A percentile compares a stretch with the other conserved stretches of the same genome.
Conservation (phyloP, 2,113 vertebrate genomes). For the Brachirus orientalis region DNA sequence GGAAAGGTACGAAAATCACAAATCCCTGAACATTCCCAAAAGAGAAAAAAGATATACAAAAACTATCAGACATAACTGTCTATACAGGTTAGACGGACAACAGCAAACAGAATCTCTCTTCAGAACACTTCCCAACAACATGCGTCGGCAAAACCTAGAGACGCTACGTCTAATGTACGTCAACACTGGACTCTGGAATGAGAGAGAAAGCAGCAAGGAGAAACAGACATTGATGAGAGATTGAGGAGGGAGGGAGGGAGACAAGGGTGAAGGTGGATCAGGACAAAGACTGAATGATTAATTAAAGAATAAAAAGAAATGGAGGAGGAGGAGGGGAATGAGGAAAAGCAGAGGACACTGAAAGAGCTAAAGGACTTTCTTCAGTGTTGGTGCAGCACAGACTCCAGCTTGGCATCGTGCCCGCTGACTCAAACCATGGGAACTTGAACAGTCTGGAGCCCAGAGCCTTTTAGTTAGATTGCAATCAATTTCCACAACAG, state of each 20-base stretch:
- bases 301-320: slow-evolving; percentile 68
- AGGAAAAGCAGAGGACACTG: slow-evolving; percentile 46
- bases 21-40: slow-evolving; percentile 68
- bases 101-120: slow-evolving; percentile 40
- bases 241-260: slow-evolving; percentile 32
- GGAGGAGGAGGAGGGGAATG: slow-evolving; percentile 31
- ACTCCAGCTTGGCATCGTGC: slow-evolving; percentile 42
- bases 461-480: slow-evolving; percentile 71
- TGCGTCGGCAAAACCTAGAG: slow-evolving; percentile 27
- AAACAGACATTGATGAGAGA: slow-evolving; percentile 50
- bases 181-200: slow-evolving; percentile 27
- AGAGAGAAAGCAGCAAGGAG: slow-evolving; percentile 40
- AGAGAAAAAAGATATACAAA: slow-evolving; percentile 51
- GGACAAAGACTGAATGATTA: slow-evolving; percentile 69
- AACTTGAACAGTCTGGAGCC: slow-evolving; percentile 41
- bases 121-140: slow-evolving; percentile 8
- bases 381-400: slow-evolving; percentile 35
- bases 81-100: slow-evolving; percentile 34
- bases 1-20: slow-evolving; percentile 41
- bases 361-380: slow-evolving; percentile 61
- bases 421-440: slow-evolving; percentile 51
- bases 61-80: slow-evolving; percentile 46
- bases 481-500: slow-evolving; percentile 66
- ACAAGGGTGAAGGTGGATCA: slow-evolving; percentile 62
- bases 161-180: slow-evolving; percentile 53